Percentiles rank a stretch among this genome's conserved stretches.
phyloP scores from a whole-genome alignment of 2,113 vertebrate species.

The Carollia perspicillata region DNA sequence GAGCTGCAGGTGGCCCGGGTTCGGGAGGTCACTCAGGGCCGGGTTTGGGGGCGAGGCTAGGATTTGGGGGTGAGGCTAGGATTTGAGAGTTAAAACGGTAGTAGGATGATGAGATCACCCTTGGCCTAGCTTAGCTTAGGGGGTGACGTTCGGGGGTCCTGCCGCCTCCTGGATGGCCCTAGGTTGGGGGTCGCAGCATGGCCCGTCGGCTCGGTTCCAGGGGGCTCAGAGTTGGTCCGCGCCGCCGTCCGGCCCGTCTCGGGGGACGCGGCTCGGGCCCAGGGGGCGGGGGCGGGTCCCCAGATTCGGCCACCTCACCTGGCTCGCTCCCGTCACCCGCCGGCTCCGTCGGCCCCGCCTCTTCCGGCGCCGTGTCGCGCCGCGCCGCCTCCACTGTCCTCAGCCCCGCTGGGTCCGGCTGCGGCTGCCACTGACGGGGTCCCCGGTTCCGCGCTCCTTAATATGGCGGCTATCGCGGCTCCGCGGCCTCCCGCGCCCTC shows the following conservation, averaged over 20 bases:
- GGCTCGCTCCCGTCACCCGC: constrained; percentile 46
- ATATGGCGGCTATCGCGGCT: constrained; percentile 74
- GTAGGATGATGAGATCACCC: not conserved
- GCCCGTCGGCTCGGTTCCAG: not conserved
- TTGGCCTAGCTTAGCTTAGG: not conserved
- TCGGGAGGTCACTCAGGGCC: not conserved
- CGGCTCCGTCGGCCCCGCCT: constrained; percentile 28
- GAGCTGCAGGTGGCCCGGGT: not conserved
- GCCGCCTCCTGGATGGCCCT: not conserved
- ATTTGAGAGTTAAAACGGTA: not conserved
- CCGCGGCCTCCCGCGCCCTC: constrained; percentile 55
- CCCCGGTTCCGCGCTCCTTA: constrained; percentile 56
- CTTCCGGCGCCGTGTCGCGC: constrained; percentile 33
- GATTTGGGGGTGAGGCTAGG: no score
- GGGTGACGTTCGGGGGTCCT: not conserved
- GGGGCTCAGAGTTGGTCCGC: not conserved
- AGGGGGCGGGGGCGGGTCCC: constrained; percentile 58
- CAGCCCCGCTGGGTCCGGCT: not conserved
- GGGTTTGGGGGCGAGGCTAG: no score
- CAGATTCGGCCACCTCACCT: constrained; percentile 60
- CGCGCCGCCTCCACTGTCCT: not conserved
- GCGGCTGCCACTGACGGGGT: constrained; percentile 35
- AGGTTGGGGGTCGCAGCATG: not conserved
- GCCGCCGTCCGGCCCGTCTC: not conserved
- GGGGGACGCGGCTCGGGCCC: not conserved